Base-by-base conservation (phyloP, 2,888 invertebrate genomes). In the Deilephila elpenor region DNA sequence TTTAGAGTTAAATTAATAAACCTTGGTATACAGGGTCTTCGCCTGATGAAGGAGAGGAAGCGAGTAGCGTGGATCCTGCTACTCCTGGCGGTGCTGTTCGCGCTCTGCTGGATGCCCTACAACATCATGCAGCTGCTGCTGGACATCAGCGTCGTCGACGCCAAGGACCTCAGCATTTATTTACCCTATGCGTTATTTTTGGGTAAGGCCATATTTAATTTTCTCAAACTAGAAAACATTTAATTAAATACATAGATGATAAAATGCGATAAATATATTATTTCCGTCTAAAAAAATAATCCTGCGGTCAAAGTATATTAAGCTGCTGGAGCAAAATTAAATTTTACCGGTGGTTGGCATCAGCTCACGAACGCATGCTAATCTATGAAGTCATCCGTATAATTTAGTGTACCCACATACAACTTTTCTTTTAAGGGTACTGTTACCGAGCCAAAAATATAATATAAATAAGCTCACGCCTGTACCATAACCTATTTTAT, bases 21-120 rank as follows among this genome's bases (percentile, higher is more conserved):
- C 25, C 61, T 32, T 34, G 5, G 3, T 62, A 5, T 5, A 1
- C 90, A 96, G 96, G 95, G 96, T 78, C 90, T 95, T 76, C 89
- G 96, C 78, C 88, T 97, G 85, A 95, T 97, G 87, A 95, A 96
- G 70, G 96, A 97, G 82, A 91, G 97, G 77, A 96, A 96, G 83
- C 94, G 97, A 61, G 97, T 97, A 19, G 97, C 97, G 0, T 96
- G 96, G 95, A 97, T 97, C 78, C 93, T 97, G 19, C 93, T 97
- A 3, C 93, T 97, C 0, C 91, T 97, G 17, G 97, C 97, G 0
- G 95, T 97, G 5, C 94, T 97, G 44, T 97, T 97, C 84, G 97
- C 97, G 0, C 85, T 96, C 8, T 97, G 97, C 88, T 97, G 97
- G 97, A 89, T 97, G 71, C 97, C 97, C 0, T 97, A 97, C 91